Conservation (phyloP, 1,140 invertebrate species). For the Battus philenor region DNA sequence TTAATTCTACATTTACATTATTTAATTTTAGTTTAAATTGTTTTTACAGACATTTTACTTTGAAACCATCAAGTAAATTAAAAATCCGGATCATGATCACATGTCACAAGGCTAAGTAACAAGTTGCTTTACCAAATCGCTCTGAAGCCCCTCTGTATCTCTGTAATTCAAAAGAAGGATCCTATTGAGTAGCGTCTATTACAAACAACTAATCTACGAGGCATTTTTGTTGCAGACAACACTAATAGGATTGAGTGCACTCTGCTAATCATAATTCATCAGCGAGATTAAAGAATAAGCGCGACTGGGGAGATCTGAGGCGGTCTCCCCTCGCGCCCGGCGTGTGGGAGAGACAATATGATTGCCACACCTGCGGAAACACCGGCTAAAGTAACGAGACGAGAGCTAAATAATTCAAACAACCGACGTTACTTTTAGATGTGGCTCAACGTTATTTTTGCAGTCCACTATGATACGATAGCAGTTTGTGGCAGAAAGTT, state of each 20-base stretch:
- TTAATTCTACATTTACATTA: too few species aligned
- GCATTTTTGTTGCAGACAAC: constrained; percentile 45
- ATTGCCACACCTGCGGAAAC: constrained; percentile 72
- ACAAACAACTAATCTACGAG: constrained; percentile 39
- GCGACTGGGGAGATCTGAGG: constrained; percentile 35
- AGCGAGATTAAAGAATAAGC: constrained; percentile 72
- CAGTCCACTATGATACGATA: background rate
- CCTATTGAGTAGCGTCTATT: constrained; percentile 17
- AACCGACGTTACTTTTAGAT: constrained; percentile 34
- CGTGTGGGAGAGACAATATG: constrained; percentile 63
- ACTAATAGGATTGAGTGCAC: constrained; percentile 70
- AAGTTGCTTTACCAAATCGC: constrained; percentile 12
- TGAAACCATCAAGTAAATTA: constrained; percentile 3
- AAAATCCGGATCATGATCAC: constrained; percentile 1
- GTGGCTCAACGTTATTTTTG: constrained; percentile 37
- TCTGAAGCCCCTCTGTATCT: constrained; percentile 1
- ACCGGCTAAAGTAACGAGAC: constrained; percentile 61
- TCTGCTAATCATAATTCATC: constrained; percentile 74
- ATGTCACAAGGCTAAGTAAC: constrained; percentile 9
- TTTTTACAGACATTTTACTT: too few species aligned
- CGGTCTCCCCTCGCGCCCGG: constrained; percentile 21
- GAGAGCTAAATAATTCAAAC: constrained; percentile 67
- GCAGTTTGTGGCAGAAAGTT: too few species aligned
- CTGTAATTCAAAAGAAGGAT: constrained; percentile 4
- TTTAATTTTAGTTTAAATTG: too few species aligned